These are phyloP conservation scores for Sebastes baramenuke DNA, from an alignment of 2,797 vertebrate species.

Conservation along the genomic window DNA sequence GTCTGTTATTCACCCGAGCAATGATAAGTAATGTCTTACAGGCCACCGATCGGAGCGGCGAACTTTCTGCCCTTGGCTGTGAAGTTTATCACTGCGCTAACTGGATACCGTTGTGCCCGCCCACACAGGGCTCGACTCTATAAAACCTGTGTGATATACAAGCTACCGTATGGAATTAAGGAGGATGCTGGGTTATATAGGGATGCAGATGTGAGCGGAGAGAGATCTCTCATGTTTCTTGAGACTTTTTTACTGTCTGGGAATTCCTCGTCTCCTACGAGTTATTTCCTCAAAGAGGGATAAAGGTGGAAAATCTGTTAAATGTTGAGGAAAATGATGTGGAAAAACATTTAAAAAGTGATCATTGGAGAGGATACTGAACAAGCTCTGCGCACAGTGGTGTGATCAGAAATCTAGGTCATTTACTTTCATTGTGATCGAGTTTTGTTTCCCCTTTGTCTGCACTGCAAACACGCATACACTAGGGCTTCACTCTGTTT, in stretches of 20 bases:
- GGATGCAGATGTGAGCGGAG: constrained; percentile 55
- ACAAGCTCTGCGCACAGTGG: neutral
- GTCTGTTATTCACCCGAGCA: constrained; percentile 76
- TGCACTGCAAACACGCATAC: neutral
- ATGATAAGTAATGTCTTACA: constrained; percentile 82
- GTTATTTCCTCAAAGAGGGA: constrained; percentile 47
- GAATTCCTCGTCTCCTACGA: constrained; percentile 51
- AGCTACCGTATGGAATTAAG: constrained; percentile 57
- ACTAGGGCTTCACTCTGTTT: neutral
- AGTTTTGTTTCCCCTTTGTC: constrained; percentile 15
- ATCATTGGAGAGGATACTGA: constrained; percentile 11
- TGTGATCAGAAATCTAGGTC: constrained; percentile 36
- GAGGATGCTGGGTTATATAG: constrained; percentile 39
- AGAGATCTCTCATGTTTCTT: constrained; percentile 54
- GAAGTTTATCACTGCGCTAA: constrained; percentile 61
- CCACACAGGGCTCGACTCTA: constrained; percentile 20
- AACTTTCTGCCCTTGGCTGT: constrained; percentile 58
- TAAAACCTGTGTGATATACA: constrained; percentile 57
- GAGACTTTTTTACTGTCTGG: constrained; percentile 49
- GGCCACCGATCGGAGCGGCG: constrained; percentile 40
- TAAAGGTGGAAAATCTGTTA: constrained; percentile 61
- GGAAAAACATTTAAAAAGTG: constrained; percentile 54
- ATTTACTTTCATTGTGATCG: constrained; percentile 29
- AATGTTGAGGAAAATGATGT: constrained; percentile 55
- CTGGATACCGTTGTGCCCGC: constrained; percentile 23